Conservation (phyloP, 2,113 vertebrate species). For the Onychostoma macrolepis region DNA sequence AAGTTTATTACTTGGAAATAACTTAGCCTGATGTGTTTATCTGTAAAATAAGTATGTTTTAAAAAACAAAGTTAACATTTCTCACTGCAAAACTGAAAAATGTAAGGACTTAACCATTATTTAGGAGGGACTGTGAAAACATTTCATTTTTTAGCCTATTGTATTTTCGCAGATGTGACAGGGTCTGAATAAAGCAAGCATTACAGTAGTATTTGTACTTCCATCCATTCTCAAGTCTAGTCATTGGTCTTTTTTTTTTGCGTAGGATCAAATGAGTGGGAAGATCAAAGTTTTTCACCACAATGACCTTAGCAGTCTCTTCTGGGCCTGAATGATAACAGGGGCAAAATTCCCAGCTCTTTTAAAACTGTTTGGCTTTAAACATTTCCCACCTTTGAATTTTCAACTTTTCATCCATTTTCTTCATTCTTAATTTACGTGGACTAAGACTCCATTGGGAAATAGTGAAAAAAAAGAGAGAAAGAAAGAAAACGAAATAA, state of each 20-base stretch:
- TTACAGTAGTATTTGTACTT: neutral
- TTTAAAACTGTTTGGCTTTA: slow-evolving; percentile 31
- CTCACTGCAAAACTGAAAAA: neutral
- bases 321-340: slow-evolving; percentile 1
- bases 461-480: neutral
- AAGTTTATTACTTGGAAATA: neutral
- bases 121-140: neutral
- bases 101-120: neutral
- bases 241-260: neutral
- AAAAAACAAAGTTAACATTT: neutral
- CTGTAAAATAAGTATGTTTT: too few relatives aligned
- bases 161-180: neutral
- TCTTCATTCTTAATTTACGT: neutral
- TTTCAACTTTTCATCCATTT: neutral
- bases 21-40: neutral
- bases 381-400: neutral
- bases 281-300: slow-evolving; percentile 14
- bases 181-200: neutral
- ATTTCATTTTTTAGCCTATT: neutral
- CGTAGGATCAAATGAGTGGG: neutral
- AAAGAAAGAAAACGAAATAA: neutral
- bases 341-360: slow-evolving; percentile 28
- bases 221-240: neutral
- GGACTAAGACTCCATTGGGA: neutral
- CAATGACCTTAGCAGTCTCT: slow-evolving; percentile 29